Percentiles rank a stretch among this genome's conserved stretches.
Evolutionary conservation across 2,113 vertebrate species (phyloP).

Genomic region (Guaruba guarouba): DNA sequence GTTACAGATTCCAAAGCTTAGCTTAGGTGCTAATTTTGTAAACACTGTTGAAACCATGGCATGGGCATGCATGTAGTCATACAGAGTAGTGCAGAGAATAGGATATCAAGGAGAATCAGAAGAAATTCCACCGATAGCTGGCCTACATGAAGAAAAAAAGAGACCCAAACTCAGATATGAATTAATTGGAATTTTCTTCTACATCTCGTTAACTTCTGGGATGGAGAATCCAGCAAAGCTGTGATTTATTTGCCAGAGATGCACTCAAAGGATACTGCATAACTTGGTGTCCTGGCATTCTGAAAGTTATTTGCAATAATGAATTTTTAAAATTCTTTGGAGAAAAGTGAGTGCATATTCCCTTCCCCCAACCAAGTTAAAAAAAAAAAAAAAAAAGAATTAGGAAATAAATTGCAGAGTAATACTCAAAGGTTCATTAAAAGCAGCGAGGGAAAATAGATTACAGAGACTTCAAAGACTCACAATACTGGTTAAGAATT

Average conservation of each 20-base stretch:
- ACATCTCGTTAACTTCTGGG: background rate
- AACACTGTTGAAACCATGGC: background rate
- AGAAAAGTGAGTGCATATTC: background rate
- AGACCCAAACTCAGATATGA: background rate
- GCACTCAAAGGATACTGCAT: background rate
- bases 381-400: background rate
- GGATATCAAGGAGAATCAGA: background rate
- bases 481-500: conserved; percentile 38
- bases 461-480: conserved; percentile 59
- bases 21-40: background rate
- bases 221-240: background rate
- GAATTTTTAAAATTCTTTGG: conserved; percentile 32
- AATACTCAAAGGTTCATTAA: conserved; percentile 63
- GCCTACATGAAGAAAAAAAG: background rate
- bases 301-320: conserved; percentile 33
- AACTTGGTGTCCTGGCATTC: conserved; percentile 8
- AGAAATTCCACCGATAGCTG: background rate
- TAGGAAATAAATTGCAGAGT: background rate
- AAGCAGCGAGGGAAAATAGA: conserved; percentile 63
- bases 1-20: background rate
- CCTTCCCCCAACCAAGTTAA: conserved; percentile 13
- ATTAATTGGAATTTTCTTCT: conserved; percentile 4
- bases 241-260: conserved; percentile 24
- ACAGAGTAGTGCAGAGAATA: background rate
- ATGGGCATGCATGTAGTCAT: background rate